Evolutionary conservation across 2,888 invertebrate species (phyloP).

Genomic region (Drosophila mimetica): DNA sequence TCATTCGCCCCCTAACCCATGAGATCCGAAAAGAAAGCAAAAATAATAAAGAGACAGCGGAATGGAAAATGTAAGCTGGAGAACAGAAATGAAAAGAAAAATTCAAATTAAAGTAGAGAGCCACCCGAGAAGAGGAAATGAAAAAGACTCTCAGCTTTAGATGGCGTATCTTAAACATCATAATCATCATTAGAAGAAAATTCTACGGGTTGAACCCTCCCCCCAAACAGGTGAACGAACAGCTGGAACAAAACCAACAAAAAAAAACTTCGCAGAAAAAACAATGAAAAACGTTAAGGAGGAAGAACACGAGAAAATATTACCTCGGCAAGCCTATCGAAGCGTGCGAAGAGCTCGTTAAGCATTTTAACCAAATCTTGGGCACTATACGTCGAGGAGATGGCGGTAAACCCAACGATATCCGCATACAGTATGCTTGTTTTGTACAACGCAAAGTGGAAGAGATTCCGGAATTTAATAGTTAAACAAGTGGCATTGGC

Average conservation of each 20-base stretch:
- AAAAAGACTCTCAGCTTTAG: slow-evolving; percentile 37
- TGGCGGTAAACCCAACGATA: slow-evolving; percentile 98
- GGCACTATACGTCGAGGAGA: slow-evolving; percentile 97
- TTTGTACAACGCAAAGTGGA: slow-evolving; percentile 43
- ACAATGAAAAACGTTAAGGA: slow-evolving; percentile 23
- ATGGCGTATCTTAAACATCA: slow-evolving; percentile 54
- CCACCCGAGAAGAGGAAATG: slow-evolving; percentile 37
- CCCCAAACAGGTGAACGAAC: slow-evolving; percentile 53
- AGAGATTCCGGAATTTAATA: slow-evolving; percentile 12
- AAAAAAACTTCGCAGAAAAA: slow-evolving; percentile 22
- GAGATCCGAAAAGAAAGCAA: slow-evolving; percentile 7
- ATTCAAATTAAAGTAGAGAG: slow-evolving; percentile 53
- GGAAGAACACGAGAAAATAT: slow-evolving; percentile 51
- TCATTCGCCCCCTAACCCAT: slow-evolving; percentile 7
- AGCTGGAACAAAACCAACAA: slow-evolving; percentile 36
- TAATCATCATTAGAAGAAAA: slow-evolving; percentile 49
- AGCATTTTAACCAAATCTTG: slow-evolving; percentile 97
- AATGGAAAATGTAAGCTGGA: slow-evolving; percentile 9
- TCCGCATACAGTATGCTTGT: slow-evolving; percentile 97
- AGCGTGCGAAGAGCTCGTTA: slow-evolving; percentile 97
- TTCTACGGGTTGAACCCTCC: slow-evolving; percentile 4
- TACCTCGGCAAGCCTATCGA: slow-evolving; percentile 94
- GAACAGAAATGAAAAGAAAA: slow-evolving; percentile 28
- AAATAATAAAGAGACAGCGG: slow-evolving; percentile 7
- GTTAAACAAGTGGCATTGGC: slow-evolving; percentile 14